These are phyloP conservation scores for Oxyteleia sp. DNA, from an alignment of 2,888 invertebrate species.

Conservation along the genomic window DNA sequence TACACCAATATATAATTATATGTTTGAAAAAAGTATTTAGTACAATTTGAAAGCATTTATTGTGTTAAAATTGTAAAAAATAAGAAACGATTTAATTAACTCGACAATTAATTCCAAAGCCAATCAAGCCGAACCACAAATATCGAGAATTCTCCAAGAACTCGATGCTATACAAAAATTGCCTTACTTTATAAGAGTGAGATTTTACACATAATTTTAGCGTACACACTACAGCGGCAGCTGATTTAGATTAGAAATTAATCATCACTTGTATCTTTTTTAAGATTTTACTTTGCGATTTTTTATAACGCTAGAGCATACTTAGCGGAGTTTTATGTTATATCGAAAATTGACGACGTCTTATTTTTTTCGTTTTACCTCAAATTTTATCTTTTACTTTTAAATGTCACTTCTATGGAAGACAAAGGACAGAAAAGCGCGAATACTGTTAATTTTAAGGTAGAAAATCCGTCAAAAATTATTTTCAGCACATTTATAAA, in stretches of 20 bases:
- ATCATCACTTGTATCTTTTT: conserved; percentile 6
- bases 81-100: too few relatives aligned
- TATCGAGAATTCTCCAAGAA: conserved; percentile 1
- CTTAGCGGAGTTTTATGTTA: conserved; percentile 13
- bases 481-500: too few relatives aligned
- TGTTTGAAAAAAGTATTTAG: too few relatives aligned
- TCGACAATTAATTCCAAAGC: too few relatives aligned
- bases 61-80: too few relatives aligned
- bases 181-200: conserved; percentile 37
- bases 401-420: too few relatives aligned
- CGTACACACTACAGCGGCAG: conserved; percentile 30
- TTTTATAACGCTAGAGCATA: conserved; percentile 12
- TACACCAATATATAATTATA: too few relatives aligned
- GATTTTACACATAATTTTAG: conserved; percentile 27
- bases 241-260: conserved; percentile 49
- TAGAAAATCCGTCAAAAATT: too few relatives aligned
- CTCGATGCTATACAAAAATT: conserved; percentile 7
- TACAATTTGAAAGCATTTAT: too few relatives aligned
- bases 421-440: too few relatives aligned
- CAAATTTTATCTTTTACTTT: conserved; percentile 13
- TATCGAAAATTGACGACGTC: neutral
- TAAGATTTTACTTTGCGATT: conserved; percentile 15
- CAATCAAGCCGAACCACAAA: conserved; percentile 7
- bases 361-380: conserved; percentile 10
- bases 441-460: too few relatives aligned